Conservation (phyloP, 2,888 invertebrate genomes). For the Polydrusus tereticollis region DNA sequence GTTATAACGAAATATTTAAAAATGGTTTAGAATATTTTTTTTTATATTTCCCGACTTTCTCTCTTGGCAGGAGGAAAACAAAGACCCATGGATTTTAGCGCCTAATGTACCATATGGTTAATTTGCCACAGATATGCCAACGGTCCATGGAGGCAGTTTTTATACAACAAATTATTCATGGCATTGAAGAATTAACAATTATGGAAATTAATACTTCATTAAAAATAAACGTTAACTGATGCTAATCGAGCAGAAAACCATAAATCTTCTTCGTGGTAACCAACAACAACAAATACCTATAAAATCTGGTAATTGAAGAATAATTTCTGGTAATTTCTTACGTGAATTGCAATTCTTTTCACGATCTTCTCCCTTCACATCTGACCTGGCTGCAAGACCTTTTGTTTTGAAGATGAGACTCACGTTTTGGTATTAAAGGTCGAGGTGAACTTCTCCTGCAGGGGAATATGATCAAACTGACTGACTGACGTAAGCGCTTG, state of each 20-base stretch:
- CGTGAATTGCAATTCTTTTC: background rate
- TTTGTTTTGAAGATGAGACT: slow-evolving; percentile 41
- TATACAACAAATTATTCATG: too few species aligned
- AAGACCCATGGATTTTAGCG: too few species aligned
- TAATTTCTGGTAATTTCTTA: background rate
- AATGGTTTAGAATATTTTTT: too few species aligned
- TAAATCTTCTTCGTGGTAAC: background rate
- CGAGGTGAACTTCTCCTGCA: slow-evolving; percentile 37
- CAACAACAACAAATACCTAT: background rate
- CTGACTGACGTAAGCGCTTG: background rate
- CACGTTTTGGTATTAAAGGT: slow-evolving; percentile 43
- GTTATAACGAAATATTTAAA: too few species aligned
- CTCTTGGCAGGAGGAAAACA: too few species aligned
- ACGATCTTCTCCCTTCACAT: slow-evolving; percentile 38
- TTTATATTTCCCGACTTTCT: too few species aligned
- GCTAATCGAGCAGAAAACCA: background rate
- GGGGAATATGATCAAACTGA: slow-evolving; percentile 30
- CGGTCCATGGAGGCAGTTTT: too few species aligned
- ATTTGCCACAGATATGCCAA: too few species aligned
- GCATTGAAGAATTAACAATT: too few species aligned
- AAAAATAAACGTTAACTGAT: background rate
- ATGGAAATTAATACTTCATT: background rate
- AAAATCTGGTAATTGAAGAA: background rate
- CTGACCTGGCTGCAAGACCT: slow-evolving; percentile 26
- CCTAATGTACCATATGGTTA: too few species aligned